These are phyloP conservation scores for Ammodytes marinus DNA, from an alignment of 2,113 vertebrate genomes.

Conservation along the genomic window DNA sequence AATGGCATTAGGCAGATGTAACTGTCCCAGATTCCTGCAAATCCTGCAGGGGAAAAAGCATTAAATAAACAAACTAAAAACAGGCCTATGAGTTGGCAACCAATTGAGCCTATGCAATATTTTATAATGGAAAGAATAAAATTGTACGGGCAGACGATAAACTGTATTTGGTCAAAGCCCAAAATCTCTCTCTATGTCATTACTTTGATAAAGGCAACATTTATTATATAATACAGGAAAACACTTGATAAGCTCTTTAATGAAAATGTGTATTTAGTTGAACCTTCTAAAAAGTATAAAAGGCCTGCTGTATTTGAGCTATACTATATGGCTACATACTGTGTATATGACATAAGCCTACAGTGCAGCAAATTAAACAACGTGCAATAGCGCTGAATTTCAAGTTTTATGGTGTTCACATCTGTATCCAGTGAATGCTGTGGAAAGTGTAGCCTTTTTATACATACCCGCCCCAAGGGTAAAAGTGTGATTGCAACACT, in stretches of 20 bases:
- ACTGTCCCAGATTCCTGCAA: constrained; percentile 21
- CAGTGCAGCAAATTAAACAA: not conserved
- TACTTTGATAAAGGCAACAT: not conserved
- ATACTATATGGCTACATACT: not conserved
- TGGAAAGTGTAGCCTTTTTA: not conserved
- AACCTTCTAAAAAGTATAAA: not conserved
- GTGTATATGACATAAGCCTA: not conserved
- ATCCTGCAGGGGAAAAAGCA: not conserved
- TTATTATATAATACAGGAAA: not conserved
- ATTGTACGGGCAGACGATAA: not conserved
- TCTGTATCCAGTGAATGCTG: constrained; percentile 15
- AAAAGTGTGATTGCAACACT: not conserved
- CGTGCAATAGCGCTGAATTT: not conserved
- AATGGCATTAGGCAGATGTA: constrained; percentile 8
- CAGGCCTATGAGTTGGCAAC: not conserved
- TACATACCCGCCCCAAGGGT: not conserved
- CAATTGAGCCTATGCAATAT: not conserved
- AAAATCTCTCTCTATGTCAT: too few relatives aligned
- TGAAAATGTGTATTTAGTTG: not conserved
- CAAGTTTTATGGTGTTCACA: constrained; percentile 18
- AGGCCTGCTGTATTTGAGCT: not conserved
- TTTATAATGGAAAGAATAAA: not conserved
- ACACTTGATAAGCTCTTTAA: not conserved
- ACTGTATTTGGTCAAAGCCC: not conserved
- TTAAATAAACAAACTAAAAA: not conserved